Base-by-base conservation (phyloP, 92 coral and sea anemone genomes). In the Umimayanthus chanpuru region DNA sequence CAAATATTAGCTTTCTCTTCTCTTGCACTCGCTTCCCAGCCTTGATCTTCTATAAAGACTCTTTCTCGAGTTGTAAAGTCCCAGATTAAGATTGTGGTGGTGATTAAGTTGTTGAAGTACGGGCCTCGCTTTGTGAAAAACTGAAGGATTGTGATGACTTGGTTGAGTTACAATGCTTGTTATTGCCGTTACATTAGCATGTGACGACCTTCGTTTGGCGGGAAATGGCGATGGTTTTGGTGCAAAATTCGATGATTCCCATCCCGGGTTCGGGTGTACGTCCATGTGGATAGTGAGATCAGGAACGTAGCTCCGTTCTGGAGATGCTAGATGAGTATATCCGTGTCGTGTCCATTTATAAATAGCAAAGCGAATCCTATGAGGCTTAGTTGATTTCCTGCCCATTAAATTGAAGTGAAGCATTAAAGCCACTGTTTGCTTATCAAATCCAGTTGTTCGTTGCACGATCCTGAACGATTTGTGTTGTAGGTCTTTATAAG, bases 151-250 rank as follows among this genome's bases (percentile, higher is more conserved):
- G 64, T 55, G 64, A 55, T 55, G 10, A 55, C 64, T 55, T 55
- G 64, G 64, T 55, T 55, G 64, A 55, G 64, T 55, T 55, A 55
- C 64, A 55, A 16, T 55, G 64, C 64, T 76, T 43, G 80, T 4
- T 30, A 41, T 76, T 76, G 80, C 18, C 80, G 61, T 18, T 76
- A 76, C 80, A 76, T 76, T 76, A 76, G 80, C 80, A 43, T 76
- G 80, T 41, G 80, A 76, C 16, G 58, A 76, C 11, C 80, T 76
- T 76, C 56, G 28, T 18, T 76, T 76, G 80, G 80, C 36, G 58
- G 80, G 80, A 76, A 76, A 76, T 76, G 80, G 80, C 80, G 80
- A 76, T 76, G 80, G 80, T 76, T 76, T 76, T 76, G 11, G 80
- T 76, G 80, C 36, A 6, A 32, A 76, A 76, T 76, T 76, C 58